A percentile compares a stretch with the other conserved stretches of the same genome.
Conservation (phyloP, 2,888 invertebrate species). For the Drosophila imparisetae region DNA sequence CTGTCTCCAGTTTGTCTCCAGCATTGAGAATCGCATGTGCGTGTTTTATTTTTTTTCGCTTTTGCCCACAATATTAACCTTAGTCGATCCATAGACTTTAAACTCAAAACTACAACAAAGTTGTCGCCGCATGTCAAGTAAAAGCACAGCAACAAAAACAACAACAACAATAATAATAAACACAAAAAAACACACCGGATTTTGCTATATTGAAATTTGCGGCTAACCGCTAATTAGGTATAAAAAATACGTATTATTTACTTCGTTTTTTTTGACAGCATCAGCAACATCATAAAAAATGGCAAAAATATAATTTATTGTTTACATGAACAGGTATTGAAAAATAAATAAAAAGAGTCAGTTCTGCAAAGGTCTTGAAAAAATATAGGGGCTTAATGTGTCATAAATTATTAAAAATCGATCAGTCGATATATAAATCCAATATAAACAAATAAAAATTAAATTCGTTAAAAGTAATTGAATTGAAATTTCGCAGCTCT, state of each 20-base stretch:
- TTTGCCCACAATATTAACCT: slow-evolving; percentile 56
- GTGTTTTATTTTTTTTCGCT: slow-evolving; percentile 7
- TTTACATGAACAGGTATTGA: background rate
- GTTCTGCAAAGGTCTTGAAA: background rate
- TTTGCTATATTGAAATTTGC: slow-evolving; percentile 72
- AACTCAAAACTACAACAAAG: slow-evolving; percentile 73
- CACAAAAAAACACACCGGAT: slow-evolving; percentile 36
- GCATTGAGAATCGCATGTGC: slow-evolving; percentile 42
- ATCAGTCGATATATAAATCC: background rate
- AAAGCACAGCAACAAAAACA: slow-evolving; percentile 41
- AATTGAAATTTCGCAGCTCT: slow-evolving; percentile 31
- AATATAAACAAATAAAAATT: background rate
- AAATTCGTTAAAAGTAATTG: background rate
- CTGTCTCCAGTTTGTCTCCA: slow-evolving; percentile 44
- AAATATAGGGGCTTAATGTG: slow-evolving; percentile 16
- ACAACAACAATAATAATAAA: slow-evolving; percentile 27
- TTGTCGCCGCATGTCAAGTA: slow-evolving; percentile 62
- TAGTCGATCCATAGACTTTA: slow-evolving; percentile 39
- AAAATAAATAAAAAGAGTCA: background rate
- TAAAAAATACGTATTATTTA: slow-evolving; percentile 63
- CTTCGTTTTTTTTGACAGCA: slow-evolving; percentile 43
- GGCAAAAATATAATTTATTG: background rate
- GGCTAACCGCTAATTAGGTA: slow-evolving; percentile 83
- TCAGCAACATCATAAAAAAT: slow-evolving; percentile 25
- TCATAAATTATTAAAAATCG: slow-evolving; percentile 2